Base-by-base conservation (phyloP, 2,888 invertebrate species). In the Neelides folsomi region DNA sequence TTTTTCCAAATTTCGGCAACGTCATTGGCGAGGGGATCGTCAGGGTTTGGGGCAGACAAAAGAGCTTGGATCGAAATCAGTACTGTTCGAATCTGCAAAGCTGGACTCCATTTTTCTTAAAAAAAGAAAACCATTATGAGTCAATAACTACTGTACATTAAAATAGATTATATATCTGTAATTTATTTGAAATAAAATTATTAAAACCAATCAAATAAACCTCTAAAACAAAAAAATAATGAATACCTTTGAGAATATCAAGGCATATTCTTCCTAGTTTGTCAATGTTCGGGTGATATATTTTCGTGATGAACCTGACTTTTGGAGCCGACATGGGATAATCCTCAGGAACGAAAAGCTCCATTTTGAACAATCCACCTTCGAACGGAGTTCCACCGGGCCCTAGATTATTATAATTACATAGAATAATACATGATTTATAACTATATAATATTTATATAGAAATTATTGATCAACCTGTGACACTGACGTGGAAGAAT, bases 321-420 rank as follows among this genome's bases (percentile, higher is more conserved):
- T 98, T 98, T 63, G 98, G 98, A 66, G 98, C 97, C 64, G 95
- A 94, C 98, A 99, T 99, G 58, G 98, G 98, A 76, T 99, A 99
- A 74, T 98, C 97, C 76, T 98, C 98, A 59, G 98, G 98, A 70
- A 98, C 79, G 77, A 98, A 99, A 67, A 99, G 78, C 76, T 99
- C 98, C 74, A 99, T 78, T 79, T 95, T 95, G 75, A 95, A 95
- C 60, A 93, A 78, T 66, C 98, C 98, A 68, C 94, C 95, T 76
- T 98, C 97, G 72, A 98, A 98, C 27, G 98, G 98, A 52, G 95
- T 95, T 71, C 88, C 89, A 71, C 89, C 89, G 41, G 90, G 90
- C 58, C 90, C 90, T 66, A 51, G n/a, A n/a, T n/a, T n/a, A n/a
- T n/a, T n/a, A n/a, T n/a, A n/a, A n/a, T n/a, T n/a, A n/a, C n/a